phyloP scores from a whole-genome alignment of 2,113 vertebrate genomes.

The Ia io region DNA sequence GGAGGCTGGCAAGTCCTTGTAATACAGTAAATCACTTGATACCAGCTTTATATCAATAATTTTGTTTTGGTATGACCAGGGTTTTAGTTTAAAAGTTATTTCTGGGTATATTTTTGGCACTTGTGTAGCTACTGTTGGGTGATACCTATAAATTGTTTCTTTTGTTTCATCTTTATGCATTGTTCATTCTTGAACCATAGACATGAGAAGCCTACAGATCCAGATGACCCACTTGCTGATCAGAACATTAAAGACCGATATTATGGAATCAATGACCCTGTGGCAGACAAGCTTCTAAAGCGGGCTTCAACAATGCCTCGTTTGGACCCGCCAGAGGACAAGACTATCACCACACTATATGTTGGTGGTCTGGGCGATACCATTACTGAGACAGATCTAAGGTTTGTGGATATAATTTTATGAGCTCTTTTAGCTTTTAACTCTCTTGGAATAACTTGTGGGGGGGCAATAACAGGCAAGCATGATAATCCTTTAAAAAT shows the following conservation, averaged over 20 bases:
- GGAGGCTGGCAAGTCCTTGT: not conserved
- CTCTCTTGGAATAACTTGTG: not conserved
- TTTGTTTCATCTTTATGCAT: not conserved
- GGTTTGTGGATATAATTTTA: conserved; percentile 81
- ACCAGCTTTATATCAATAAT: not conserved
- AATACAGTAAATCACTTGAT: not conserved
- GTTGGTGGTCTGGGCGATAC: conserved; percentile 96
- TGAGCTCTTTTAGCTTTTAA: conserved; percentile 20
- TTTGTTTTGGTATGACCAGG: not conserved
- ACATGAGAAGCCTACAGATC: conserved; percentile 98
- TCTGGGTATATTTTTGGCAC: not conserved
- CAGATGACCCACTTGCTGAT: conserved; percentile 97
- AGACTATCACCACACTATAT: conserved; percentile 95
- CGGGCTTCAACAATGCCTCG: conserved; percentile 97
- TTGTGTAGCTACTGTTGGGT: not conserved
- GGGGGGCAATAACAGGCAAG: not conserved
- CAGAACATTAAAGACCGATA: conserved; percentile 99
- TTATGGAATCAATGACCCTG: conserved; percentile 98
- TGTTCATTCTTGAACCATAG: conserved; percentile 77
- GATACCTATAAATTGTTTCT: not conserved
- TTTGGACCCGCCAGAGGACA: conserved; percentile 96
- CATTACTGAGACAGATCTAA: conserved; percentile 95
- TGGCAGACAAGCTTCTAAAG: conserved; percentile 97
- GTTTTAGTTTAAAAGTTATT: not conserved
- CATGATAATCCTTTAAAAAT: not conserved